Evolutionary conservation across 1,140 invertebrate genomes (phyloP).

Genomic region (Zaprionus camerounensis): DNA sequence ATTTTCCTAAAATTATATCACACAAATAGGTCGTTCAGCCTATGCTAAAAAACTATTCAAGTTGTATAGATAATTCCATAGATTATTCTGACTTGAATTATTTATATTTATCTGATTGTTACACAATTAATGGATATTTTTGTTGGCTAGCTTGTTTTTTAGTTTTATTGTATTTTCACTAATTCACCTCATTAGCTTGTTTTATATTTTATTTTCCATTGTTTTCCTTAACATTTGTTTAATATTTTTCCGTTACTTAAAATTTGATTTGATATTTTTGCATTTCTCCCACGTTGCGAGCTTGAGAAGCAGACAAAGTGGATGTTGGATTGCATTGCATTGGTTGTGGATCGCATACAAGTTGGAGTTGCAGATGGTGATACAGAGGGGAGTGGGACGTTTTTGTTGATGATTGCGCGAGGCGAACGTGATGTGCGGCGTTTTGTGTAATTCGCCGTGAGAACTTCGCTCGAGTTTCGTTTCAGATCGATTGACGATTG

Average conservation of each 20-base stretch:
- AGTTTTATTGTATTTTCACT: slow-evolving; percentile 52
- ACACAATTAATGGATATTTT: too few relatives aligned
- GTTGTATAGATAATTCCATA: too few relatives aligned
- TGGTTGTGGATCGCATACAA: slow-evolving; percentile 20
- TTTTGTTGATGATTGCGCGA: slow-evolving; percentile 60
- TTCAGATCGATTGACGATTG: slow-evolving; percentile 54
- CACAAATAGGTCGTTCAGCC: too few relatives aligned
- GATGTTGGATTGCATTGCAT: slow-evolving; percentile 5
- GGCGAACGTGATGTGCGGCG: slow-evolving; percentile 75
- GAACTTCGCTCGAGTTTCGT: slow-evolving; percentile 69
- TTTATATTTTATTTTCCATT: slow-evolving; percentile 52
- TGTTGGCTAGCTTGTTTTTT: not conserved
- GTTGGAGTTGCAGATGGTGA: not conserved
- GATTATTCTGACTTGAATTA: too few relatives aligned
- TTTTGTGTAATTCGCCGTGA: slow-evolving; percentile 81
- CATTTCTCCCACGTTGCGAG: slow-evolving; percentile 77
- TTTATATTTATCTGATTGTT: too few relatives aligned
- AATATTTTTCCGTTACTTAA: slow-evolving; percentile 44
- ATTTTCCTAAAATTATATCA: too few relatives aligned
- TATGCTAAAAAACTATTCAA: too few relatives aligned
- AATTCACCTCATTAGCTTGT: slow-evolving; percentile 77
- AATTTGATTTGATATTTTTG: slow-evolving; percentile 60
- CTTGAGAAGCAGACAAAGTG: slow-evolving; percentile 67
- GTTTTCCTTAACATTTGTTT: slow-evolving; percentile 29
- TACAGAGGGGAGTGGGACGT: not conserved